Conservation (phyloP, 1,140 invertebrate genomes). For the Palaemon carinicauda region DNA sequence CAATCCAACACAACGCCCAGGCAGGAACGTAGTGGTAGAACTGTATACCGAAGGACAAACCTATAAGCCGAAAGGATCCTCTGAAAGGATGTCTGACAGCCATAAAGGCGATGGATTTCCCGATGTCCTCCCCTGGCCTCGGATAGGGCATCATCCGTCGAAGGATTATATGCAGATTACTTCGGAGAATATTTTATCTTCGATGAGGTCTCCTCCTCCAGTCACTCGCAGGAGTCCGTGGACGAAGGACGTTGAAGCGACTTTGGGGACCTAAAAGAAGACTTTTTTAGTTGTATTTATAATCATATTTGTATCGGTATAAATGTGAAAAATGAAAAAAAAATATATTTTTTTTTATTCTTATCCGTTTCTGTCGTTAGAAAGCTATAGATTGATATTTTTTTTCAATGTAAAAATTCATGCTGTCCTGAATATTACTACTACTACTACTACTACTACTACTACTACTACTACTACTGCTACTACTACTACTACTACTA, state of each 20-base stretch:
- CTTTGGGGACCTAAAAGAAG: conserved; percentile 38
- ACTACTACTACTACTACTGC: no score
- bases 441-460: no score
- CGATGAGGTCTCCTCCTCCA: background rate
- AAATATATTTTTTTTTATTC: no score
- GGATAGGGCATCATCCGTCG: conserved; percentile 36
- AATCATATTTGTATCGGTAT: background rate
- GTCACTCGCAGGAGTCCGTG: conserved; percentile 14
- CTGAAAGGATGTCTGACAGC: conserved; percentile 74
- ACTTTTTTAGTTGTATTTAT: background rate
- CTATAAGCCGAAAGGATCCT: conserved; percentile 71
- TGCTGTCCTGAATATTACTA: no score
- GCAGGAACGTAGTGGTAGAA: no score
- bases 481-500: no score
- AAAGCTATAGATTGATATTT: no score
- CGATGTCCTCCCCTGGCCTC: background rate
- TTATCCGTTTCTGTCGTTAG: no score
- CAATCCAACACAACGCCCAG: no score
- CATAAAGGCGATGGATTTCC: conserved; percentile 61
- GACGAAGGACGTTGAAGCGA: conserved; percentile 37
- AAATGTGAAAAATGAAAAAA: no score
- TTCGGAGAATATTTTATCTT: background rate
- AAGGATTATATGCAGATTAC: conserved; percentile 14
- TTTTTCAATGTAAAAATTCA: no score
- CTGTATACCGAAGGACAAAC: no score